A percentile compares a stretch with the other conserved stretches of the same genome.
phyloP scores from a whole-genome alignment of 2,888 invertebrate genomes.

The Crepidodera aurea region DNA sequence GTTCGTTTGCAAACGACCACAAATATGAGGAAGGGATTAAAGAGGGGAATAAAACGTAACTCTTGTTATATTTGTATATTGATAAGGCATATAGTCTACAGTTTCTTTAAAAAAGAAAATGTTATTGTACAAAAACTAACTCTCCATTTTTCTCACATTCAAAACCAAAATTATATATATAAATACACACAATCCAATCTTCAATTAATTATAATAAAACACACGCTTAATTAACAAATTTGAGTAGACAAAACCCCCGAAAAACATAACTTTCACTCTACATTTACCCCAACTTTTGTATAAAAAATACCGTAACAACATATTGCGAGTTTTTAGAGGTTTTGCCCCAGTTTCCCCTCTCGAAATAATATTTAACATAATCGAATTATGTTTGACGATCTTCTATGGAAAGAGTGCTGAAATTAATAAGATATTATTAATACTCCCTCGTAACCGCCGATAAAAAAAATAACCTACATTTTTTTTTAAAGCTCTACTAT shows the following conservation, averaged over 20 bases:
- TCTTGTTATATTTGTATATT: constrained; percentile 4
- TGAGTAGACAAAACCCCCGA: constrained; percentile 19
- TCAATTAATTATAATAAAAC: constrained; percentile 19
- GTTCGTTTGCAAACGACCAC: no score
- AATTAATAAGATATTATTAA: neutral
- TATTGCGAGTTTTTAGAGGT: constrained; percentile 15
- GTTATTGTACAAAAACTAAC: constrained; percentile 28
- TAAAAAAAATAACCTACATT: no score
- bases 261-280: constrained; percentile 23
- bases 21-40: no score
- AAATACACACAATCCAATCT: constrained; percentile 19
- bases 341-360: constrained; percentile 9
- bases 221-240: constrained; percentile 11
- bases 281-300: constrained; percentile 24
- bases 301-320: constrained; percentile 21
- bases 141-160: constrained; percentile 23
- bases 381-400: constrained; percentile 7
- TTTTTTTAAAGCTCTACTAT: constrained; percentile 7
- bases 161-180: constrained; percentile 17
- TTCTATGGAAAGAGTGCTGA: constrained; percentile 16
- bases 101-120: constrained; percentile 12
- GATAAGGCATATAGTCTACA: constrained; percentile 20
- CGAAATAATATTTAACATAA: constrained; percentile 6
- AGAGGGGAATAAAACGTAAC: no score
- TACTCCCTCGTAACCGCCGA: no score